Conservation (phyloP, 2,888 invertebrate genomes). For the Pharmacophagus antenor region DNA sequence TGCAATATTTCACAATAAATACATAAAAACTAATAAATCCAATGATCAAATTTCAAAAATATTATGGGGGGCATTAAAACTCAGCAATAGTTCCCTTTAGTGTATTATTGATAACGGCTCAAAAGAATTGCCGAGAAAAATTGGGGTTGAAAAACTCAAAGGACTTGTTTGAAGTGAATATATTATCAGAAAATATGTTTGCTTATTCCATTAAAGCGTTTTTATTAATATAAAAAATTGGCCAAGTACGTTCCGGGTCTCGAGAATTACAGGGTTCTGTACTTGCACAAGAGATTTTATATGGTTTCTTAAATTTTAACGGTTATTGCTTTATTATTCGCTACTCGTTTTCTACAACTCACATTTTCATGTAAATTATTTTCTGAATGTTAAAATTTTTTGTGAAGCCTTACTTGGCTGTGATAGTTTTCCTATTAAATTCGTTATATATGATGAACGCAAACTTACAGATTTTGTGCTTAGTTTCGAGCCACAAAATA, state of each 20-base stretch:
- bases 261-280: not conserved
- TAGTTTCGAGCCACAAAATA: no score
- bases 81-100: constrained; percentile 14
- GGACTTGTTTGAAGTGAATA: constrained; percentile 8
- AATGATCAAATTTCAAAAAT: not conserved
- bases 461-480: no score
- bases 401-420: no score
- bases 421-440: no score
- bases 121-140: not conserved
- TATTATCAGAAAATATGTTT: not conserved
- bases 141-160: constrained; percentile 3
- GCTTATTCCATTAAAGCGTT: not conserved
- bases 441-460: no score
- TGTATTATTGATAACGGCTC: constrained; percentile 12
- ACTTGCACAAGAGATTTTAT: not conserved
- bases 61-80: not conserved
- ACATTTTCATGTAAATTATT: no score
- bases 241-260: not conserved
- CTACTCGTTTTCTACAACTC: no score
- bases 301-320: no score
- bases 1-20: not conserved
- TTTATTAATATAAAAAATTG: not conserved
- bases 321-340: no score
- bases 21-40: not conserved
- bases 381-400: no score